Evolutionary conservation across 2,797 vertebrate species (phyloP).

Genomic region (Lepilemur ruficaudatus): DNA sequence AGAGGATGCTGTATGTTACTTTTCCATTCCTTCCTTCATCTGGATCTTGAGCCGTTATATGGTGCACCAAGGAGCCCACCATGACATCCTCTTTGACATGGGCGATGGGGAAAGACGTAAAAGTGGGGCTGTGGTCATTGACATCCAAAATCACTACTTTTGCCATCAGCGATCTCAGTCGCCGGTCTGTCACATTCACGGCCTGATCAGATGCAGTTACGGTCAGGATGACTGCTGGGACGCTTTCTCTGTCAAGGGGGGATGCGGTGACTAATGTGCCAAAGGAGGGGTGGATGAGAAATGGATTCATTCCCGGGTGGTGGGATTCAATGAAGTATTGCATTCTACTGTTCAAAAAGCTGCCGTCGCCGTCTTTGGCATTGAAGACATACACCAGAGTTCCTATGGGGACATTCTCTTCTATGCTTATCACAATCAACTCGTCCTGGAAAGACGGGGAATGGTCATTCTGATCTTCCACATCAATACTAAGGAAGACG

Average conservation of each 20-base stretch:
- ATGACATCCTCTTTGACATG: conserved; percentile 88
- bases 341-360: conserved; percentile 89
- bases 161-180: conserved; percentile 83
- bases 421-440: conserved; percentile 88
- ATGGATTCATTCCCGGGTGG: conserved; percentile 80
- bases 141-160: conserved; percentile 91
- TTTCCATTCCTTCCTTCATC: conserved; percentile 90
- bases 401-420: conserved; percentile 89
- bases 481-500: conserved; percentile 86
- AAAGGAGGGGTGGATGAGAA: conserved; percentile 88
- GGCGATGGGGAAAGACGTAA: conserved; percentile 83
- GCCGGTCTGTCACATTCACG: conserved; percentile 83
- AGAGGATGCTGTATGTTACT: conserved; percentile 87
- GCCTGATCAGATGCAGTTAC: conserved; percentile 90
- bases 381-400: conserved; percentile 89
- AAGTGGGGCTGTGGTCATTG: conserved; percentile 93
- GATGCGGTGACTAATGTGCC: conserved; percentile 88
- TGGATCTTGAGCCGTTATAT: conserved; percentile 87
- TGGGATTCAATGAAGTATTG: conserved; percentile 87
- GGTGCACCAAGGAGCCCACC: conserved; percentile 89
- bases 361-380: conserved; percentile 92
- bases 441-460: conserved; percentile 90
- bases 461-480: conserved; percentile 94
- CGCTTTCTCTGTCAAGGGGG: conserved; percentile 89
- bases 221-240: conserved; percentile 83